Base-by-base conservation (phyloP, 2,113 vertebrate species). In the Podarcis muralis region DNA sequence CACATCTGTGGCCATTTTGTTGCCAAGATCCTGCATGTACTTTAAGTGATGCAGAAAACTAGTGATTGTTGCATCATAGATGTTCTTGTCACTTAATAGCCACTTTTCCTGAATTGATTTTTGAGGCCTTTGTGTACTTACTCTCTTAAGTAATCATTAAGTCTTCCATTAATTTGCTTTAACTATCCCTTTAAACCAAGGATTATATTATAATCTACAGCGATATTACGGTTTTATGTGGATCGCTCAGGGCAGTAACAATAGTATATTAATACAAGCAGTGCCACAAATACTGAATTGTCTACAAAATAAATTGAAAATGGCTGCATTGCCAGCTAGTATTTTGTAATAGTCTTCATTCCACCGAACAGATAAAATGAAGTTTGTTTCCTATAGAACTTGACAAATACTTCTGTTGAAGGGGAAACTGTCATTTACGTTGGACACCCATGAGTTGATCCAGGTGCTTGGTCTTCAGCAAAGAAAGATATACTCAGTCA, bases 401-500 rank as follows among this genome's bases (percentile, higher is more conserved):
- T 89, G 75, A 13, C 15, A 2, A 3, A 22, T 66, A 85, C 86
- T 93, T 89, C 2, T 88, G 91, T 89, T 93, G 76, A 91, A 87
- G 93, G 92, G 93, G 96, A 96, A 94, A 90, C 86, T 91, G 48
- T 1, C 0, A 91, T 92, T 93, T 93, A 35, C 43, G 1, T 93
- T 96, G 94, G 96, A 96, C 93, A 87, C 95, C 94, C 95, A 93
- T 95, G 96, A 95, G 82, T 94, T 95, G 85, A 86, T 91, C 95
- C 97, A 97, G 96, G 95, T 97, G 97, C 86, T 85, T 79, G 85
- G 88, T 95, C 93, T 93, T 94, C 69, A 80, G 40, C 92, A 87
- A 88, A 86, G 75, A 85, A 93, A 79, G 65, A 83, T 93, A 91
- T 82, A 48, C 32, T 90, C 75, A 93, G 78, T 87, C 92, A 91